Percentiles rank a stretch among this genome's conserved stretches.
Evolutionary conservation across 2,888 invertebrate species (phyloP).

Genomic region (Thymelicus sylvestris): DNA sequence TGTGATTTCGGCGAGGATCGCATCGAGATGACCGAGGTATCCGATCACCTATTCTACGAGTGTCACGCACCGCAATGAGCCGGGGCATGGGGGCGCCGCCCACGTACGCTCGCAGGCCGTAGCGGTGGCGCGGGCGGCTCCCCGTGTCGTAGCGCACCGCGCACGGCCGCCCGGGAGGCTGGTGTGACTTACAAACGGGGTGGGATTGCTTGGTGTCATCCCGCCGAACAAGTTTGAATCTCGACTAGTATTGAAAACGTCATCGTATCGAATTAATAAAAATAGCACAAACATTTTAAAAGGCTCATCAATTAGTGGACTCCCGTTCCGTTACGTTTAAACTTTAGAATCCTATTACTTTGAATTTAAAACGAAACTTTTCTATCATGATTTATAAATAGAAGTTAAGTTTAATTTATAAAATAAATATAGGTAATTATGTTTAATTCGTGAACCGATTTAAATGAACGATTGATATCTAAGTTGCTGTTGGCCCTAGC

Average conservation of each 20-base stretch:
- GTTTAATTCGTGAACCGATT: no score
- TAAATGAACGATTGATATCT: no score
- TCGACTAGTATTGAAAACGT: neutral
- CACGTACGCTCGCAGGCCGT: neutral
- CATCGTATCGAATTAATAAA: neutral
- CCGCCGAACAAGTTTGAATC: neutral
- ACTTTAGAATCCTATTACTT: no score
- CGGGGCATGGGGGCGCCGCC: neutral
- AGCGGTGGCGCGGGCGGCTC: neutral
- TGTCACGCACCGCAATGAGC: slow-evolving; percentile 3
- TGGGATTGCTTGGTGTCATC: neutral
- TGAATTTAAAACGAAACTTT: no score
- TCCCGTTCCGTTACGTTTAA: no score
- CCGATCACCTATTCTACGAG: neutral
- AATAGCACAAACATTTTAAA: no score
- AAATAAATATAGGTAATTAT: no score
- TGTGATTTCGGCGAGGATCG: slow-evolving; percentile 15
- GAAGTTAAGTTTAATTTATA: no score
- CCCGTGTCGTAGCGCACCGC: neutral
- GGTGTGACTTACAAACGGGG: neutral
- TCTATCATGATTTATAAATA: no score
- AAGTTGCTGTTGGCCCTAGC: no score
- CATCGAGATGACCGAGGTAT: slow-evolving; percentile 13
- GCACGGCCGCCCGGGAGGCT: no score
- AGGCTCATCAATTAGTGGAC: no score